Conservation (phyloP, 2,113 vertebrate species). For the Micronycteris hirsuta region DNA sequence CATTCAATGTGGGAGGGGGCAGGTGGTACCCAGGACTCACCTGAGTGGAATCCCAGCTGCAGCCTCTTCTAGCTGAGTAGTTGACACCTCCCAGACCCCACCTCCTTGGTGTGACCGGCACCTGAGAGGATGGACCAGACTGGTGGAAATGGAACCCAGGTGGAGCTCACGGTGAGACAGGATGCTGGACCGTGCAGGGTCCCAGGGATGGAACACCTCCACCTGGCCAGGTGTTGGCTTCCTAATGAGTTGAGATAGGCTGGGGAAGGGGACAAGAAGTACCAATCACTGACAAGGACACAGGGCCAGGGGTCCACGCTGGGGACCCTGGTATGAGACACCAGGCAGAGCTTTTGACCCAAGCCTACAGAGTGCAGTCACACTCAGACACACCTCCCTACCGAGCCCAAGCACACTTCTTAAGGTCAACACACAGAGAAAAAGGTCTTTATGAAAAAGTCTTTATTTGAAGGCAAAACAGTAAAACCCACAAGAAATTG, state of each 20-base stretch:
- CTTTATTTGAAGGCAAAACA: slow-evolving; percentile 85
- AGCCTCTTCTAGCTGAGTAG: background rate
- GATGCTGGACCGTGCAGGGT: background rate
- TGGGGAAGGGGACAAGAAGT: fast-evolving
- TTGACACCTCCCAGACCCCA: background rate
- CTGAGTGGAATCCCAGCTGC: background rate
- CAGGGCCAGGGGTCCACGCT: fast-evolving
- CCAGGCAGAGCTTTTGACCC: background rate
- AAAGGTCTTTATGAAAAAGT: slow-evolving; percentile 64
- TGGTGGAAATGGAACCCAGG: no score
- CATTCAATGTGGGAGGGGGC: background rate
- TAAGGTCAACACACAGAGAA: background rate
- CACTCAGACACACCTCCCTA: background rate
- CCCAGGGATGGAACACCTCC: fast-evolving
- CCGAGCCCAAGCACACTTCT: background rate
- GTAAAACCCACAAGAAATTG: slow-evolving; percentile 77
- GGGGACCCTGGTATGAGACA: background rate
- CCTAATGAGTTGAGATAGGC: fast-evolving
- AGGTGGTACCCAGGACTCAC: background rate
- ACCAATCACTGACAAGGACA: fast-evolving
- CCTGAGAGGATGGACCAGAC: background rate
- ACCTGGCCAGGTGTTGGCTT: background rate
- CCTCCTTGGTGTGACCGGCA: fast-evolving
- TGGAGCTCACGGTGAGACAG: fast-evolving
- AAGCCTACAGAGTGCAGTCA: background rate